phyloP scores from a whole-genome alignment of 2,888 invertebrate genomes.

The Thereva unica region DNA sequence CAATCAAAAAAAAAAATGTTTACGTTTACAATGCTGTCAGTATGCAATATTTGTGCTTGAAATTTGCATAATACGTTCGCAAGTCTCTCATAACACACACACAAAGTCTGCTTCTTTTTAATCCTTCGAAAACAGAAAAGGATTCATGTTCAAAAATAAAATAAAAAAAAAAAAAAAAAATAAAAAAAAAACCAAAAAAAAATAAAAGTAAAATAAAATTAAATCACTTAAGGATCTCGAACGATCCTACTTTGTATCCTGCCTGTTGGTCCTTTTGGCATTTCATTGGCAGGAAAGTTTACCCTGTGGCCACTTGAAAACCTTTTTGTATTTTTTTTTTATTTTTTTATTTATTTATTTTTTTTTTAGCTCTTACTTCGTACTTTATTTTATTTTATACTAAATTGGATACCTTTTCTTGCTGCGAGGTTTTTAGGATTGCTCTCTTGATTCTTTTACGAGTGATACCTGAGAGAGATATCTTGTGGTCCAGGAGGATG shows the following conservation, averaged over 20 bases:
- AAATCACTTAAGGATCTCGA: neutral
- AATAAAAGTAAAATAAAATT: too few relatives aligned
- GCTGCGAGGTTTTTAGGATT: too few relatives aligned
- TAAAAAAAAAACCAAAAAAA: neutral
- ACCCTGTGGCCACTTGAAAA: too few relatives aligned
- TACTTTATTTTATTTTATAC: conserved; percentile 9
- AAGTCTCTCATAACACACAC: too few relatives aligned
- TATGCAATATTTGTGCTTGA: too few relatives aligned
- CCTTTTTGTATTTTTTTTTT: too few relatives aligned
- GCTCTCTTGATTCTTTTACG: conserved; percentile 5
- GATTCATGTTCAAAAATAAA: conserved; percentile 10
- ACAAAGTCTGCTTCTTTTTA: neutral
- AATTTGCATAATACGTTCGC: too few relatives aligned
- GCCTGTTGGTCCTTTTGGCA: neutral
- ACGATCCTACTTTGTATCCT: neutral
- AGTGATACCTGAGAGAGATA: conserved; percentile 22
- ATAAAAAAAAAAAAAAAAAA: neutral
- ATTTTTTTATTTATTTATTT: too few relatives aligned
- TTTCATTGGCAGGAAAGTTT: too few relatives aligned
- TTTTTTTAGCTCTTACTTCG: neutral
- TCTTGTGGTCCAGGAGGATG: conserved; percentile 2
- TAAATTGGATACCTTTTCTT: conserved; percentile 20
- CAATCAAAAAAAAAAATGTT: too few relatives aligned
- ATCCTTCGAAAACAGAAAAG: conserved; percentile 4
- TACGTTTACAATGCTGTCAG: too few relatives aligned